Evolutionary conservation across 1,140 invertebrate species (phyloP), one percentile per base, ranked within the genome.

Genomic region (Bombus vancouverensis): DNA sequence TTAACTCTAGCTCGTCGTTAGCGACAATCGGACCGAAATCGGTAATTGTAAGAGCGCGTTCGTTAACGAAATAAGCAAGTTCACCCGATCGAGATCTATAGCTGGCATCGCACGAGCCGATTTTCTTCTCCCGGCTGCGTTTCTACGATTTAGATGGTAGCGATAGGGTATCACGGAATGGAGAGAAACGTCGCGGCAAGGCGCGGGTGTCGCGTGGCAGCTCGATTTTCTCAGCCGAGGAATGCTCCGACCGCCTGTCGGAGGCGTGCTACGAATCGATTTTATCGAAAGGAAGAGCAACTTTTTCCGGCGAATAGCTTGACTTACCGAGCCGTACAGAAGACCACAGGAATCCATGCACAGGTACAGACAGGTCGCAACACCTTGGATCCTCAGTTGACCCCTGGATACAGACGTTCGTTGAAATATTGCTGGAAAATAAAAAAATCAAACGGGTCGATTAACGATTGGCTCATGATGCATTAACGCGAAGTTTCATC

Each of bases 261-360:
- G 34, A n/a, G 65, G 53, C 62, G 32, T 76, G 44, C 53, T 47
- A 57, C 59, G 34, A 71, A 59, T 15, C 44, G 74, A 87, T 74
- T 73, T 85, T 68, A 80, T 80, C 86, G 37, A 72, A 25, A 53
- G 57, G 74, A 44, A 57, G 86, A 57, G 59, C 75, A 68, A 87
- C 32, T 66, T 87, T 87, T 73, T 70, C 72, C n/a, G 10, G 68
- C 1, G 57, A 47, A 68, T 37, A 74, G 59, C 28, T 87, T 82
- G 39, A 97, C 97, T 97, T 96, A 98, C 97, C 96, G 97, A 97
- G 93, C 97, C 97, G 95, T 98, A 98, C 87, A 97, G 96, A 93
- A 97, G 95, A 94, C 97, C 97, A 94, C 97, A 98, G 87, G 96
- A 96, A 95, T 98, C 97, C 97, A 98, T 98, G 94, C 97, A 98